These are phyloP conservation scores for Aegithalos caudatus DNA, from an alignment of 2,113 vertebrate species.

Conservation along the genomic window DNA sequence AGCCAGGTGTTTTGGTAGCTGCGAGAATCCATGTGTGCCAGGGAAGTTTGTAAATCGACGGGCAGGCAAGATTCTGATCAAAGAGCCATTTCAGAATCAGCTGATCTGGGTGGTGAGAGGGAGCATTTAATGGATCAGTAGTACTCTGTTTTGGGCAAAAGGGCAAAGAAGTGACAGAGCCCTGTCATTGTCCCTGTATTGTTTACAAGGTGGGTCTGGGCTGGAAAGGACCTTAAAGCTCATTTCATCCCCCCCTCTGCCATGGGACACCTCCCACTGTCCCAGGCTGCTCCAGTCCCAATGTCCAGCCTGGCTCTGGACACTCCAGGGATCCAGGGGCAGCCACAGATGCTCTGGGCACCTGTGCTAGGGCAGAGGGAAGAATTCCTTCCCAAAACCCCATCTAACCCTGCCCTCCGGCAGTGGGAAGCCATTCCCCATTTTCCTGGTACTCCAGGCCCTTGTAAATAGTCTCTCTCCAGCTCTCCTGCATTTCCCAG, in stretches of 20 bases:
- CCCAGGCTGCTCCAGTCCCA: fast-evolving
- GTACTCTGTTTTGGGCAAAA: not conserved
- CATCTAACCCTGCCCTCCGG: not conserved
- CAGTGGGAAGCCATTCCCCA: not conserved
- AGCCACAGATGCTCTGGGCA: not conserved
- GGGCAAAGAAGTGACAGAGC: not conserved
- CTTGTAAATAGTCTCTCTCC: too few relatives aligned
- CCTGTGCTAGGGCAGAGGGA: not conserved
- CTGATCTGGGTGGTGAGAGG: not conserved
- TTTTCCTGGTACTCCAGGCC: not conserved
- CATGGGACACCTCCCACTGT: fast-evolving
- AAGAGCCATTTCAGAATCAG: not conserved
- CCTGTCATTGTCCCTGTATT: not conserved
- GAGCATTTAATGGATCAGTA: fast-evolving
- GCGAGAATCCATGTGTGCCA: not conserved
- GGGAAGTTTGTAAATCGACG: not conserved
- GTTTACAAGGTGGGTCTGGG: not conserved
- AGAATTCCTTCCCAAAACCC: fast-evolving
- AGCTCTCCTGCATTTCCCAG: too few relatives aligned
- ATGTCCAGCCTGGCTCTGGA: fast-evolving
- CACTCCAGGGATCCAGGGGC: not conserved
- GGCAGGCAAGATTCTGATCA: not conserved
- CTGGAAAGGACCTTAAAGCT: not conserved
- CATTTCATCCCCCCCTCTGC: not conserved
- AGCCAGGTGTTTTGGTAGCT: not conserved